phyloP scores from a whole-genome alignment of 1,140 invertebrate species.

The Drosophila rufa region DNA sequence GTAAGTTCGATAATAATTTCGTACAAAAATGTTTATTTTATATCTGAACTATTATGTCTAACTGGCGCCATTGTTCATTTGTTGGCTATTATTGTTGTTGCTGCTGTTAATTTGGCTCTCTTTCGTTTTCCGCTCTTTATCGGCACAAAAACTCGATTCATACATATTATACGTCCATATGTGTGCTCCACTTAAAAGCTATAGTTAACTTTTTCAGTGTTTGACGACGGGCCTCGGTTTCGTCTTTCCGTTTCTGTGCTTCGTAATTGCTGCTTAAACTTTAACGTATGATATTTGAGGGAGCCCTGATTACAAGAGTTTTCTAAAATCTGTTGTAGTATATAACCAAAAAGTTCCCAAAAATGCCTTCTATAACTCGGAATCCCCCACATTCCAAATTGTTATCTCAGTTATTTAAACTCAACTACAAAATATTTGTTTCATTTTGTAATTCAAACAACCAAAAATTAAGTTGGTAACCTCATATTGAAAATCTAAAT shows the following conservation, averaged over 20 bases:
- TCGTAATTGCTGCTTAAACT: slow-evolving; percentile 1
- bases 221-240: not conserved
- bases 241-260: not conserved
- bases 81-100: slow-evolving; percentile 1
- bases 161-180: not conserved
- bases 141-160: slow-evolving; percentile 11
- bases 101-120: slow-evolving; percentile 28
- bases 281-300: not conserved
- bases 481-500: too few relatives aligned
- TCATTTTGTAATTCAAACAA: too few relatives aligned
- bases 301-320: not conserved
- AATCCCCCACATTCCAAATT: too few relatives aligned
- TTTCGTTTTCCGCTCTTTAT: slow-evolving; percentile 29
- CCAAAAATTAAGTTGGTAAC: too few relatives aligned
- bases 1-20: slow-evolving; percentile 37
- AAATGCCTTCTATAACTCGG: too few relatives aligned
- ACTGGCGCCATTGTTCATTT: slow-evolving; percentile 38
- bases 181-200: slow-evolving; percentile 9
- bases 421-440: too few relatives aligned
- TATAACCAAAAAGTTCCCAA: too few relatives aligned
- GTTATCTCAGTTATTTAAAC: too few relatives aligned
- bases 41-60: slow-evolving; percentile 30
- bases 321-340: not conserved
- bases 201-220: slow-evolving; percentile 5
- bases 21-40: slow-evolving; percentile 32